These are phyloP conservation scores for Echeneis naucrates DNA, from an alignment of 2,797 vertebrate species.

Conservation along the genomic window DNA sequence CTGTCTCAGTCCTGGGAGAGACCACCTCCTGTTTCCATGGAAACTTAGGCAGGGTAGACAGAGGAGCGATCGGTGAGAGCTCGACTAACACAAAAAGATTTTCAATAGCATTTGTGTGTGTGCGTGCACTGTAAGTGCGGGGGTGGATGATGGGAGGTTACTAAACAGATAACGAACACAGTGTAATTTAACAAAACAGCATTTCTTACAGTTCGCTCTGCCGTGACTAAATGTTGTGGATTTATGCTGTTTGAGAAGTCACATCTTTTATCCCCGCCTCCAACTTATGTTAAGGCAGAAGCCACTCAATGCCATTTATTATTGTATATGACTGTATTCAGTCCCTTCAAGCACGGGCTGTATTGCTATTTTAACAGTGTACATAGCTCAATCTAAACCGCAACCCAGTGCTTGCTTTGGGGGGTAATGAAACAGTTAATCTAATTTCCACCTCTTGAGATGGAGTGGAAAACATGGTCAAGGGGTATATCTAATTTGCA, in stretches of 20 bases:
- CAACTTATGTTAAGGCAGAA: constrained; percentile 6
- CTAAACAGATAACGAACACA: constrained; percentile 56
- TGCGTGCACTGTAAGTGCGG: constrained; percentile 14
- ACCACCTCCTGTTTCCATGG: constrained; percentile 87
- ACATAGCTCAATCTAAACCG: constrained; percentile 50
- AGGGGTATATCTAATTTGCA: constrained; percentile 82
- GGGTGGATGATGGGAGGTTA: constrained; percentile 49
- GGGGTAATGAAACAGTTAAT: constrained; percentile 83
- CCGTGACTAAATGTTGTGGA: constrained; percentile 47
- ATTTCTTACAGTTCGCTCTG: constrained; percentile 47
- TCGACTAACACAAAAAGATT: constrained; percentile 52
- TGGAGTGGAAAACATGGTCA: constrained; percentile 80
- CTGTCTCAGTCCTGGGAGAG: constrained; percentile 79
- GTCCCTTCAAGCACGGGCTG: neutral
- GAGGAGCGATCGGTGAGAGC: constrained; percentile 62
- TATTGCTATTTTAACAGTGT: constrained; percentile 23
- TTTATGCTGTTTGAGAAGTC: constrained; percentile 46
- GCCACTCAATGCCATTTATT: neutral
- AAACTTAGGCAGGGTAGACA: constrained; percentile 81
- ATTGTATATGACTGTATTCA: constrained; percentile 8
- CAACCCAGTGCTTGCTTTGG: constrained; percentile 45
- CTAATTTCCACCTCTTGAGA: constrained; percentile 82
- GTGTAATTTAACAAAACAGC: constrained; percentile 58
- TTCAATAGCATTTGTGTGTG: constrained; percentile 52
- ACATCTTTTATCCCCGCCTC: constrained; percentile 22